Conservation (phyloP, 2,888 invertebrate genomes). For the Oscheius sp. region DNA sequence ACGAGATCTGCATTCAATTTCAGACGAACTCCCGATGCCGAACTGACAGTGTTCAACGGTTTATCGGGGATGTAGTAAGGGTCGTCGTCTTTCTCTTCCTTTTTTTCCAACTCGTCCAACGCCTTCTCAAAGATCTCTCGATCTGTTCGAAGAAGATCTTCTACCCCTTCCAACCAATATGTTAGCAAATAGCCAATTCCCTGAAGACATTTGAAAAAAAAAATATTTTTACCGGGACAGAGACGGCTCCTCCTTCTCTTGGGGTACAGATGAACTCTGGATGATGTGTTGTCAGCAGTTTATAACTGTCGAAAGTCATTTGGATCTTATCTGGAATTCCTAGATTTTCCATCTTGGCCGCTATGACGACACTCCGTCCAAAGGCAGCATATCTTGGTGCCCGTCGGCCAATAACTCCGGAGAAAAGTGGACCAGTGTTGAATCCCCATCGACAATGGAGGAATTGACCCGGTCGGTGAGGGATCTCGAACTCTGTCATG, state of each 20-base stretch:
- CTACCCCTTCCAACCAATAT: conserved; percentile 63
- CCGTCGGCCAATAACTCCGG: conserved; percentile 67
- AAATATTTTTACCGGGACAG: conserved; percentile 34
- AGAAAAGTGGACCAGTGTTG: conserved; percentile 64
- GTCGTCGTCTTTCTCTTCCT: conserved; percentile 16
- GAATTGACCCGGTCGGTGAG: conserved; percentile 62
- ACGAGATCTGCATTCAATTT: conserved; percentile 12
- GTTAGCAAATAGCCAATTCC: conserved; percentile 60
- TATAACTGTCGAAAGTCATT: conserved; percentile 60
- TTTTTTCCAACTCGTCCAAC: conserved; percentile 17
- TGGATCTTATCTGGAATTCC: conserved; percentile 66
- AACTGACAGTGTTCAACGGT: conserved; percentile 1
- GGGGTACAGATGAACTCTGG: conserved; percentile 57
- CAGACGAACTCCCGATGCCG: conserved; percentile 1
- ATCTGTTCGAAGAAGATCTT: conserved; percentile 34
- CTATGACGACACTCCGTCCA: conserved; percentile 63
- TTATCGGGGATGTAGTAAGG: conserved; percentile 13
- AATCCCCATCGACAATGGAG: conserved; percentile 69
- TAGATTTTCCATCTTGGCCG: conserved; percentile 67
- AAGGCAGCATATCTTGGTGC: conserved; percentile 69
- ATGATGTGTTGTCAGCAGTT: conserved; percentile 57
- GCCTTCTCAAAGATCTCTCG: conserved; percentile 11
- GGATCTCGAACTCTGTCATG: conserved; percentile 64
- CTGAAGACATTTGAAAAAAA: conserved; percentile 30
- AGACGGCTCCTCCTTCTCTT: conserved; percentile 52